These are phyloP conservation scores for Sympetrum striolatum DNA, from an alignment of 2,888 invertebrate species.

Conservation along the genomic window DNA sequence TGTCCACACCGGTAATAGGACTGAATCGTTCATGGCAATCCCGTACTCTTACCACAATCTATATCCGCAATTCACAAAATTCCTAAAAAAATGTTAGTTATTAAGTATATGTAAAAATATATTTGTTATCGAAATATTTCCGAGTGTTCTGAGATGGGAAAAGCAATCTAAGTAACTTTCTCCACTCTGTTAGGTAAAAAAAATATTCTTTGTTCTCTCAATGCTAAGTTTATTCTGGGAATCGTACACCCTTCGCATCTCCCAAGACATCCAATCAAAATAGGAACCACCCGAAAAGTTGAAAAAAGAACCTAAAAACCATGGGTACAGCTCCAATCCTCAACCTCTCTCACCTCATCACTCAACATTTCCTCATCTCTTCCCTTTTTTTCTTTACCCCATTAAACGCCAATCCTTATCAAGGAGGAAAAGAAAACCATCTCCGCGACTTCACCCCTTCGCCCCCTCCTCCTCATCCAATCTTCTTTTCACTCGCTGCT, in stretches of 20 bases:
- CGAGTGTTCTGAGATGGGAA: too few relatives aligned
- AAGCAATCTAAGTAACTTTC: too few relatives aligned
- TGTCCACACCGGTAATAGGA: too few relatives aligned
- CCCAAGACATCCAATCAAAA: background rate
- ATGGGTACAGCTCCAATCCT: background rate
- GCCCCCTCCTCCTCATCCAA: background rate
- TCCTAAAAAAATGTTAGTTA: too few relatives aligned
- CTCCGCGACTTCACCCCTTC: slow-evolving; percentile 29
- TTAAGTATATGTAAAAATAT: too few relatives aligned
- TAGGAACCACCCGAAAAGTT: background rate
- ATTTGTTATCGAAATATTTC: too few relatives aligned
- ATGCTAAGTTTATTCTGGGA: too few relatives aligned
- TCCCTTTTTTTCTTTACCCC: background rate
- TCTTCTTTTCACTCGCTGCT: slow-evolving; percentile 2
- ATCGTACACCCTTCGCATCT: background rate
- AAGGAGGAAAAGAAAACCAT: background rate
- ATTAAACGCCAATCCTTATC: slow-evolving; percentile 16
- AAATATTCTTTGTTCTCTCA: too few relatives aligned
- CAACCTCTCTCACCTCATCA: background rate
- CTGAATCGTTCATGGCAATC: too few relatives aligned
- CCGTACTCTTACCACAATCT: too few relatives aligned
- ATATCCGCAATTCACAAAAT: too few relatives aligned
- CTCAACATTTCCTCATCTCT: background rate
- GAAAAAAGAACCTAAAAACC: background rate
- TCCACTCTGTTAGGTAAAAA: too few relatives aligned